These are phyloP conservation scores for Drosophila aldrichi DNA, from an alignment of 2,888 invertebrate genomes.

Conservation along the genomic window DNA sequence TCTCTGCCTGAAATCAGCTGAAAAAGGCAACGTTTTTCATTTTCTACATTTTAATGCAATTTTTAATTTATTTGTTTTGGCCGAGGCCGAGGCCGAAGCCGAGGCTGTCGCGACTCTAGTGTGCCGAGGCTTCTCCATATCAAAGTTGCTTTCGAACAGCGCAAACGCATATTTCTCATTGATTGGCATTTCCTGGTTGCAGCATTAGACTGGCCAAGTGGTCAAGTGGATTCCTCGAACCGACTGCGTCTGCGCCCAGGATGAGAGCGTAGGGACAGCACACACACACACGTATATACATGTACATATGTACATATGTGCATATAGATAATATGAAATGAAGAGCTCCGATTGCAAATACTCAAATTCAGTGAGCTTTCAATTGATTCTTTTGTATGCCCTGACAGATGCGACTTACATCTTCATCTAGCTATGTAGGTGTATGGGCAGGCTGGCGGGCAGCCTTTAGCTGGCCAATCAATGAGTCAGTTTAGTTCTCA, in stretches of 20 bases:
- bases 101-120: conserved; percentile 48
- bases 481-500: conserved; percentile 64
- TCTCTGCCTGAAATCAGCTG: conserved; percentile 62
- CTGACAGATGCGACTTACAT: conserved; percentile 17
- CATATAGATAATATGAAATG: conserved; percentile 1
- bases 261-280: conserved; percentile 43
- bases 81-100: conserved; percentile 42
- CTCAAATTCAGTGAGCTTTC: conserved; percentile 30
- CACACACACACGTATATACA: neutral
- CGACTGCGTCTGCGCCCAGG: conserved; percentile 44
- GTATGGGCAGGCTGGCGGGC: conserved; percentile 2
- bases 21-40: conserved; percentile 78
- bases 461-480: conserved; percentile 47
- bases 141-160: conserved; percentile 41
- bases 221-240: conserved; percentile 80
- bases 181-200: conserved; percentile 82
- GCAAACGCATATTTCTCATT: conserved; percentile 75
- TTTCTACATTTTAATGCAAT: conserved; percentile 81
- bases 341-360: conserved; percentile 26
- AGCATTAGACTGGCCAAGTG: conserved; percentile 74
- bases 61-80: conserved; percentile 82
- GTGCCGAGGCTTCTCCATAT: conserved; percentile 52
- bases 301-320: neutral
- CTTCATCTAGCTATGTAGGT: conserved; percentile 34
- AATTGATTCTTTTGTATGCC: conserved; percentile 26